Evolutionary conservation across 2,888 invertebrate genomes (phyloP), one percentile per base, ranked within the genome.

Genomic region (Ernsta delagoae): DNA sequence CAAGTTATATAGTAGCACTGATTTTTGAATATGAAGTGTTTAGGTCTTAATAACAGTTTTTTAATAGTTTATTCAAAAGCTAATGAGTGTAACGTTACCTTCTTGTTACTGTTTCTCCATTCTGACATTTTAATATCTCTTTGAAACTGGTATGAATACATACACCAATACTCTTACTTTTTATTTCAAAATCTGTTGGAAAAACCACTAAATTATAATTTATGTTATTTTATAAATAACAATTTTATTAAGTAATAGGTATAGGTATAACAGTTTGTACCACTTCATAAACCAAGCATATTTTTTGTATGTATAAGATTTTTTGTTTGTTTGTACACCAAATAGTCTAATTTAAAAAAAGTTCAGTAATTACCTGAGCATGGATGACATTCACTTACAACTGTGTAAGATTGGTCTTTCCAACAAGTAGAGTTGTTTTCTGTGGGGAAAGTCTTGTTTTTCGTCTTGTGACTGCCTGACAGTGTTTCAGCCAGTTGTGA

Each of bases 111-210:
- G 95, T 96, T 92, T 97, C 96, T 24, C 97, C 97, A 87, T 95
- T 96, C 78, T 95, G 95, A 90, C 98, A 98, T 79, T 95, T 95
- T 9, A 98, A 83, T 70, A 96, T 95, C 92, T 98, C 98, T 83
- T 97, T 98, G 82, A 96, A 97, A 82, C 96, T 96, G 1, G 97
- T 97, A 77, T 96, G 96, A 71, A 96, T 95, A 80, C 98, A 98
- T 57, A 97, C 96, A 65, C 96, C 96, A 78, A 97, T 95, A 81
- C 96, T 97, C 87, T 96, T 95, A 82, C 97, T 97, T 65, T 96
- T 94, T 73, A 97, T 96, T 92, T 98, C 98, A 86, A 97, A 97
- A 74, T 96, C 96, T 94, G 83, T 63, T 8, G 16, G 7, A 48
- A n/a, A 48, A 16, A 50, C n/a, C 11, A n/a, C n/a, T n/a, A n/a